Conservation (phyloP, 1,140 invertebrate species). For the Brevipalpus yothersi region DNA sequence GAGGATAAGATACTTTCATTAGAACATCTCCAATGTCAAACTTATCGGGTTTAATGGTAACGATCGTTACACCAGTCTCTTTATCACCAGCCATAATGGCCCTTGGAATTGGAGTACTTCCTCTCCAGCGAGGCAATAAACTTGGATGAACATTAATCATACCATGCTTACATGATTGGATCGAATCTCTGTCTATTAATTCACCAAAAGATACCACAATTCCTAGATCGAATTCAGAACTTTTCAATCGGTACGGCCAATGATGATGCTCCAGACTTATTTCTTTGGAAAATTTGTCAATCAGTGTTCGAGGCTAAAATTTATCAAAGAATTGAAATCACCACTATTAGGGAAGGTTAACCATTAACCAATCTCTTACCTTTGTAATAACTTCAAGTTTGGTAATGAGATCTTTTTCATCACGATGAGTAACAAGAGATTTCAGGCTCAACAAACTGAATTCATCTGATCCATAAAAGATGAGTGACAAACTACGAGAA, state of each 20-base stretch:
- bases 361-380: constrained; percentile 8
- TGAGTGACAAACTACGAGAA: not conserved
- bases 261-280: constrained; percentile 13
- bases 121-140: constrained; percentile 70
- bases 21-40: constrained; percentile 72
- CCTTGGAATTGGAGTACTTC: constrained; percentile 60
- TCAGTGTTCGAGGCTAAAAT: constrained; percentile 6
- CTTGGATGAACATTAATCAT: constrained; percentile 78
- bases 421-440: not conserved
- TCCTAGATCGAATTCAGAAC: constrained; percentile 20
- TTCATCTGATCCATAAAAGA: not conserved
- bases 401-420: not conserved
- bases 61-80: constrained; percentile 59
- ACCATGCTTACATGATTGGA: constrained; percentile 34
- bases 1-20: constrained; percentile 30
- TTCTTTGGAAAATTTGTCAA: constrained; percentile 14
- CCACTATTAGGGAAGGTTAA: not conserved
- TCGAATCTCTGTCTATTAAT: constrained; percentile 19
- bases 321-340: not conserved
- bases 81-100: constrained; percentile 56
- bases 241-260: constrained; percentile 18
- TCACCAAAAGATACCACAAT: constrained; percentile 24
- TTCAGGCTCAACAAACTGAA: not conserved
- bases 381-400: constrained; percentile 3
- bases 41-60: constrained; percentile 37